Base-by-base conservation (phyloP, 2,797 vertebrate species). In the Sciurus vulgaris region DNA sequence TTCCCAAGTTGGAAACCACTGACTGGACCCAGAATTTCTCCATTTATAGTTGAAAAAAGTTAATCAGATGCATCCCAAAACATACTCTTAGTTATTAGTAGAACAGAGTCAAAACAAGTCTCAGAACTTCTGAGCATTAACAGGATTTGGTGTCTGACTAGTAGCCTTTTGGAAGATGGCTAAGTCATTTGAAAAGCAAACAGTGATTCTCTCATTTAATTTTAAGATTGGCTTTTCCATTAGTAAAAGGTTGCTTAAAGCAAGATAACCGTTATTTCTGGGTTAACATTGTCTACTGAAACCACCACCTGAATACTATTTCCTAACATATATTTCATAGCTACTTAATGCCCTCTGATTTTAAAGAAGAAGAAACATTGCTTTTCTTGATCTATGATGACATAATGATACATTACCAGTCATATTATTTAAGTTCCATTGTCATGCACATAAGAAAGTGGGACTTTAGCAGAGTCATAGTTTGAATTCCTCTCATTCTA, bases 171-270 rank as follows among this genome's bases (percentile, higher is more conserved):
- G 79, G 74, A 28, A 38, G 65, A 93, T 20, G 85, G 6, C 28
- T n/a, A 77, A 83, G 67, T 96, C 18, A 26, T 49, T 91, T 81
- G 11, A 82, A 94, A 94, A 91, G 33, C 89, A 95, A 97, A 77
- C 59, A 91, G 77, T 81, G 22, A 67, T 92, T 3, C 4, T 26
- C 72, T 97, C 77, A 72, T 93, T 97, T 96, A 89, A 91, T 41
- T 79, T 92, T 33, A 74, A 91, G 67, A 81, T 47, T 89, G 18
- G 28, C 61, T 93, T 95, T 95, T 89, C 65, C 88, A 83, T 82
- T 73, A 85, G 59, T 51, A 74, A 82, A 89, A 33, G 33, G 78
- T 85, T 77, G n/a, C 86, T 73, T 79, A 92, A 86, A 59, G 79
- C 72, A 81, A 95, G 28, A 70, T 44, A 92, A n/a, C 61, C 70